phyloP scores from a whole-genome alignment of 92 coral and sea anemone species.

The Heliopora coerulea region DNA sequence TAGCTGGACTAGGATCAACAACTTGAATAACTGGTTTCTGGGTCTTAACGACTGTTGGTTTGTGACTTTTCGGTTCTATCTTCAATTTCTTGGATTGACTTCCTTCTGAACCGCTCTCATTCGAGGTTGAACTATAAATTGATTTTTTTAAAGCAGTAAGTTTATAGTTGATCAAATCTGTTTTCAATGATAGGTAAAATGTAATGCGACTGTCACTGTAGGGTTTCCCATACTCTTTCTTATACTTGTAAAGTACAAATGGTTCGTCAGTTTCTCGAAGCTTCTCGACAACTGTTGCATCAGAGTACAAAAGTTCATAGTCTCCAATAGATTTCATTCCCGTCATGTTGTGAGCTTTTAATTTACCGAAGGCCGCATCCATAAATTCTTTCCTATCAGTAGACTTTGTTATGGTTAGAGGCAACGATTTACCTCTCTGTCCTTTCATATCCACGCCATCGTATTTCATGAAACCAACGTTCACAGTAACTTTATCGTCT shows the following conservation, averaged over 20 bases:
- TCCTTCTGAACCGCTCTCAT: no score
- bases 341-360: background rate
- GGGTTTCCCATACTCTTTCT: constrained; percentile 1
- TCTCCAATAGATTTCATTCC: background rate
- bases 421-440: background rate
- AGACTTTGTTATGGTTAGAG: background rate
- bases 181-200: background rate
- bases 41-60: background rate
- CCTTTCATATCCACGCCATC: background rate
- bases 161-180: background rate
- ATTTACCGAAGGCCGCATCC: background rate
- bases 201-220: constrained; percentile 1
- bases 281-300: constrained; percentile 9
- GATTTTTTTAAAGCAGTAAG: background rate
- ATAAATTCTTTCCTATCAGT: background rate
- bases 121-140: background rate
- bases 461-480: constrained; percentile 3
- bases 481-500: background rate
- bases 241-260: constrained; percentile 12
- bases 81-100: background rate
- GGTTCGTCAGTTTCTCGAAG: constrained; percentile 8
- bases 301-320: constrained; percentile 1
- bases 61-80: background rate
- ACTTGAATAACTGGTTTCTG: background rate
- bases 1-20: background rate